These are phyloP conservation scores for Diarsia mendica DNA, from an alignment of 2,888 invertebrate genomes.

Conservation along the genomic window DNA sequence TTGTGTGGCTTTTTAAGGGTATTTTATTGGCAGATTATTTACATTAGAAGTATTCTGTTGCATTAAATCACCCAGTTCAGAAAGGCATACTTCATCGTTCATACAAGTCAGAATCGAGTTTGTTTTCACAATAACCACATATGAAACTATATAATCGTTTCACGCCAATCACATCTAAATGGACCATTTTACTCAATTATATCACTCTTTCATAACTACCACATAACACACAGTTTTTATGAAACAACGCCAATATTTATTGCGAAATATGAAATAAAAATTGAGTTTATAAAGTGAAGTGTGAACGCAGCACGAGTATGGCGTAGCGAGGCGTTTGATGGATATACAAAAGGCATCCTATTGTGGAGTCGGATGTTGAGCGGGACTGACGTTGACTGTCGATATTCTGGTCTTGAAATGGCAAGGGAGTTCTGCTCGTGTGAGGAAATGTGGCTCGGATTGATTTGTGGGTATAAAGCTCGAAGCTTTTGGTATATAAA, in stretches of 20 bases:
- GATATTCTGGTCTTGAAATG: slow-evolving; percentile 52
- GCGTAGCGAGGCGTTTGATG: slow-evolving; percentile 25
- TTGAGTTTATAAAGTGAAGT: slow-evolving; percentile 23
- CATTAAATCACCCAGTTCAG: neutral
- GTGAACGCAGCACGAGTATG: slow-evolving; percentile 31
- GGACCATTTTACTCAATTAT: slow-evolving; percentile 48
- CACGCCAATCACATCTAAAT: slow-evolving; percentile 47
- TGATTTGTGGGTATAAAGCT: slow-evolving; percentile 16
- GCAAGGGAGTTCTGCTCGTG: slow-evolving; percentile 24
- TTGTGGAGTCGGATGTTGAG: slow-evolving; percentile 42
- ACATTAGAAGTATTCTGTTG: neutral
- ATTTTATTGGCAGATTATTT: neutral
- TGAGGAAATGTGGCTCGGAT: slow-evolving; percentile 29
- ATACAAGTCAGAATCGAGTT: slow-evolving; percentile 12
- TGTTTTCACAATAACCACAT: slow-evolving; percentile 21
- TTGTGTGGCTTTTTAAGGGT: neutral
- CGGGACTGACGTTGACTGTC: slow-evolving; percentile 57
- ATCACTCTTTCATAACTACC: slow-evolving; percentile 41
- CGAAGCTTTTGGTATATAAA: neutral
- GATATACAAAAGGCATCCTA: slow-evolving; percentile 52
- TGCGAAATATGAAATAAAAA: slow-evolving; percentile 38
- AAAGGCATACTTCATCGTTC: neutral
- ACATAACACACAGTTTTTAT: slow-evolving; percentile 49
- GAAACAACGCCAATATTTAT: slow-evolving; percentile 40
- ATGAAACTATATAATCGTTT: slow-evolving; percentile 22